Percentiles rank a stretch among this genome's conserved stretches.
Evolutionary conservation across 2,797 vertebrate genomes (phyloP).

Genomic region (Sebastes nivosus): DNA sequence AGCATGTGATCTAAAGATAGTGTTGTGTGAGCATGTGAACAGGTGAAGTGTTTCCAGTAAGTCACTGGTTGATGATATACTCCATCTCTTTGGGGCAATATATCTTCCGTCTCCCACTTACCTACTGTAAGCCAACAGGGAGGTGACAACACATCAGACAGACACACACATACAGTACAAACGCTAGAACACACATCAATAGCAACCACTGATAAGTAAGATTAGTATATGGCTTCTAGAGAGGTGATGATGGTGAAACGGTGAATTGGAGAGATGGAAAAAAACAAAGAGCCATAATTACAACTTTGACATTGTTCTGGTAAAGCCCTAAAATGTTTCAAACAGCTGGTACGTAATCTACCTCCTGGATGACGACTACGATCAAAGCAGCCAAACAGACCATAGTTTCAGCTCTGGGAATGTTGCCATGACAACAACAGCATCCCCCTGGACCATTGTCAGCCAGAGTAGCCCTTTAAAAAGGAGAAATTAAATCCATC

Average conservation of each 20-base stretch:
- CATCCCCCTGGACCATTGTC: not conserved
- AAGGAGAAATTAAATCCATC: not conserved
- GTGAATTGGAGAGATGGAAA: not conserved
- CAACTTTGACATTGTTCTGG: not conserved
- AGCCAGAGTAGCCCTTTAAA: not conserved
- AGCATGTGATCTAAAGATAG: not conserved
- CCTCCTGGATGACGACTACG: not conserved
- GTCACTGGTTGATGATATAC: not conserved
- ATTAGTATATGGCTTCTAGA: too few species aligned
- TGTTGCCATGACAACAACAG: slow-evolving; percentile 32
- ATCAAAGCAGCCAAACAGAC: not conserved
- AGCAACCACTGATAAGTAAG: not conserved
- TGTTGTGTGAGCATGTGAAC: not conserved
- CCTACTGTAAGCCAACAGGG: not conserved
- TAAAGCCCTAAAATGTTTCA: not conserved
- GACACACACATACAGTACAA: not conserved
- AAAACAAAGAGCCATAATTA: not conserved
- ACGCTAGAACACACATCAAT: not conserved
- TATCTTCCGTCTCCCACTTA: not conserved
- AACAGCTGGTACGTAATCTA: slow-evolving; percentile 14
- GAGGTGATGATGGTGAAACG: too few species aligned
- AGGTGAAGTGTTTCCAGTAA: slow-evolving; percentile 1
- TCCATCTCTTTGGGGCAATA: not conserved
- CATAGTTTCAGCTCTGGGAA: slow-evolving; percentile 4
- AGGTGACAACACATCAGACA: not conserved